These are phyloP conservation scores for Leptothorax acervorum DNA, from an alignment of 2,888 invertebrate species.

Conservation along the genomic window DNA sequence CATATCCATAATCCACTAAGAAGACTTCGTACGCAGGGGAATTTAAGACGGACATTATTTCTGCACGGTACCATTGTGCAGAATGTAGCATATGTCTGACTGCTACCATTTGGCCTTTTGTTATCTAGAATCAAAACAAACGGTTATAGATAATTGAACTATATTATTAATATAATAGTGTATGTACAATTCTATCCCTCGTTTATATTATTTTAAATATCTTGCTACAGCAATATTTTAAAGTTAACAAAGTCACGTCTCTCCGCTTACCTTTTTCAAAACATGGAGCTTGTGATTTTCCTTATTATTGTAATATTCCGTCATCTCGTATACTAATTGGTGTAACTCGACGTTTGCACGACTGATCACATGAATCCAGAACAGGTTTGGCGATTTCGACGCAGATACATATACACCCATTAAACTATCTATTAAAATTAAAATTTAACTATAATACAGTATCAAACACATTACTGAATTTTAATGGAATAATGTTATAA, in stretches of 20 bases:
- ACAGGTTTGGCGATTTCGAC: constrained; percentile 91
- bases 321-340: constrained; percentile 93
- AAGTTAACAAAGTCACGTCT: not conserved
- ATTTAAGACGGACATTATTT: constrained; percentile 89
- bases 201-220: not conserved
- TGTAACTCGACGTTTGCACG: constrained; percentile 92
- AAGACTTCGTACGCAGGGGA: constrained; percentile 89
- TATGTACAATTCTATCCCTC: not conserved
- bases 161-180: not conserved
- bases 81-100: too few species aligned
- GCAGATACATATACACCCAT: constrained; percentile 96
- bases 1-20: constrained; percentile 95
- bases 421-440: constrained; percentile 83
- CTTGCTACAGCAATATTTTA: not conserved
- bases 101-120: constrained; percentile 93
- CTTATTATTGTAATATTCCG: constrained; percentile 90
- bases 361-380: constrained; percentile 95
- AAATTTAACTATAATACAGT: not conserved
- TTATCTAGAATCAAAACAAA: constrained; percentile 84
- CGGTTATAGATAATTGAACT: not conserved
- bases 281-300: constrained; percentile 89
- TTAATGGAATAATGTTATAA: constrained; percentile 12
- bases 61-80: constrained; percentile 93
- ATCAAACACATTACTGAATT: not conserved
- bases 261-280: constrained; percentile 81